phyloP scores from a whole-genome alignment of 2,113 vertebrate genomes.

The Tautogolabrus adspersus region DNA sequence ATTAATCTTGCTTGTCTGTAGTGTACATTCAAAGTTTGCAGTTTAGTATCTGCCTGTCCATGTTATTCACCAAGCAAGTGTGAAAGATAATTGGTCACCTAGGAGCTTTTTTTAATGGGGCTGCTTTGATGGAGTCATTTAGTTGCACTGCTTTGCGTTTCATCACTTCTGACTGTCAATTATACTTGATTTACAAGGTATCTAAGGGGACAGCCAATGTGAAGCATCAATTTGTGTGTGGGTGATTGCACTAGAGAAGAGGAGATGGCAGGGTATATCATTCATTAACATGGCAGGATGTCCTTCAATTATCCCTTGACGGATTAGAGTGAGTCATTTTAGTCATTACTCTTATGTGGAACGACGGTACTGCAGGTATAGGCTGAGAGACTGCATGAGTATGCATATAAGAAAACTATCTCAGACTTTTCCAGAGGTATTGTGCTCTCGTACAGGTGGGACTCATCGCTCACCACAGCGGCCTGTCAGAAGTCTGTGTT shows the following conservation, averaged over 20 bases:
- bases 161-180: constrained; percentile 80
- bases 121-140: constrained; percentile 78
- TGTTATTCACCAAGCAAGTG: constrained; percentile 55
- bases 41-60: constrained; percentile 25
- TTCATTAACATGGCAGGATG: constrained; percentile 74
- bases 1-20: background rate
- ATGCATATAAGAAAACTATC: constrained; percentile 32
- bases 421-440: constrained; percentile 40
- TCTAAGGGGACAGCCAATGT: constrained; percentile 68
- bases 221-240: constrained; percentile 75
- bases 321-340: constrained; percentile 69
- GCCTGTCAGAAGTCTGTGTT: constrained; percentile 68
- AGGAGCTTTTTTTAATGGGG: constrained; percentile 72
- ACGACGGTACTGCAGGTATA: constrained; percentile 55
- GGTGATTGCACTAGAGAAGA: constrained; percentile 73
- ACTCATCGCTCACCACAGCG: constrained; percentile 61
- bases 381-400: constrained; percentile 3
- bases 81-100: constrained; percentile 77
- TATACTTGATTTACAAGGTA: constrained; percentile 78
- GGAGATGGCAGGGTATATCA: constrained; percentile 72
- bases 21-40: constrained; percentile 26
- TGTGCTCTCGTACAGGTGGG: constrained; percentile 71
- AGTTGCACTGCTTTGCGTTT: constrained; percentile 76
- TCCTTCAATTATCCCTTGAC: constrained; percentile 77
- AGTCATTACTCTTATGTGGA: constrained; percentile 56